Evolutionary conservation across 2,888 invertebrate species (phyloP).

Genomic region (Allacma fusca): DNA sequence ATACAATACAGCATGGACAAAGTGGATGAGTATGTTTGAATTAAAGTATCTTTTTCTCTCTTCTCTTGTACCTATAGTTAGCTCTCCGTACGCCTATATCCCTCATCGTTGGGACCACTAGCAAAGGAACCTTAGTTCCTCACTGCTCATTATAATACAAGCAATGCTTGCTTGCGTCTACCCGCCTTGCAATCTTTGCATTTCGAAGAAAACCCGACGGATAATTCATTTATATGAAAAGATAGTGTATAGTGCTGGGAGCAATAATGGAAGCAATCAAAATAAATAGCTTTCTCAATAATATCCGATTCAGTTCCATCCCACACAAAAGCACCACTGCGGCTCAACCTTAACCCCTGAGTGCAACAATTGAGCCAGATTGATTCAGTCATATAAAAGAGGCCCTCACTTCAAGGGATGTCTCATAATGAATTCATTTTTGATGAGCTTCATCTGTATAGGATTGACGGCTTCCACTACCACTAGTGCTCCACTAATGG

Average conservation of each 20-base stretch:
- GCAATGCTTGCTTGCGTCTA: too few relatives aligned
- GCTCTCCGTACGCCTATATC: too few relatives aligned
- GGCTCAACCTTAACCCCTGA: not conserved
- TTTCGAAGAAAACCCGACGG: too few relatives aligned
- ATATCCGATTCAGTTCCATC: not conserved
- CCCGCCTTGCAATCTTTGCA: too few relatives aligned
- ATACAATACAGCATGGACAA: slow-evolving; percentile 24
- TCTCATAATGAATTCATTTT: slow-evolving; percentile 1
- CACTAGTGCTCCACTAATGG: not conserved
- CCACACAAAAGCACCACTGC: not conserved
- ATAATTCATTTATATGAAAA: too few relatives aligned
- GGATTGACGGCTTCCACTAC: not conserved
- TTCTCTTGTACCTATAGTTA: not conserved
- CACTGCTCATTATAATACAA: too few relatives aligned
- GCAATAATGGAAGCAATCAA: not conserved
- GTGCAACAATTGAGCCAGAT: slow-evolving; percentile 11
- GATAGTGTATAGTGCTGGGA: not conserved
- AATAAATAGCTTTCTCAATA: not conserved
- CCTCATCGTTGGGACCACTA: too few relatives aligned
- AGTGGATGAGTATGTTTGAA: slow-evolving; percentile 26
- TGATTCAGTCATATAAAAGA: not conserved
- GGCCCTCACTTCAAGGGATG: not conserved
- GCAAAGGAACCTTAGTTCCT: too few relatives aligned
- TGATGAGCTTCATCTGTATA: not conserved
- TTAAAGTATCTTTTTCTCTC: slow-evolving; percentile 10